Evolutionary conservation across 2,797 vertebrate genomes (phyloP), one percentile per base, ranked within the genome.

Genomic region (Onychomys torridus): DNA sequence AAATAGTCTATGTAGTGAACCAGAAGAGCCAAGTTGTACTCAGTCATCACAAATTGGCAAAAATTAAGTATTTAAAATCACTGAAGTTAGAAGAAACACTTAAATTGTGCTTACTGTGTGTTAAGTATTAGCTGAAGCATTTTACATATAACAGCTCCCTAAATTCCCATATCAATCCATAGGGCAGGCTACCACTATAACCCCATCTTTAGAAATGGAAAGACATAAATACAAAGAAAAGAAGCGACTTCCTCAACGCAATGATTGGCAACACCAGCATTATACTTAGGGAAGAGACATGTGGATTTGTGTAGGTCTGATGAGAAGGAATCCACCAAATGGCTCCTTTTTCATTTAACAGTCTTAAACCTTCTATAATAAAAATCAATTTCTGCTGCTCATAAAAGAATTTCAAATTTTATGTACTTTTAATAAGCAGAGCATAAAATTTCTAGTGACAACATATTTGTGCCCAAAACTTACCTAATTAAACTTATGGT

Each of bases 401-500:
- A 17, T 43, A 12, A 93, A 21, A 46, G 16, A 16, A 5, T 25
- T 37, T 61, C 78, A 82, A 90, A 49, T 25, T 77, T 29, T 61
- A 23, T 37, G 2, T 1, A 2, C 11, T 88, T 23, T 37, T 57
- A 55, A 84, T 16, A 93, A 23, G 40, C 2, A 76, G 83, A 82
- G 27, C n/a, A 65, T 49, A 63, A 46, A 82, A 5, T 19, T 92
- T 14, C 12, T 81, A 61, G 13, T 40, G 25, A 43, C 12, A 92
- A 83, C 5, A 73, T 57, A 93, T 77, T 23, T 77, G 1, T 55
- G 14, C 27, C 65, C 40, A 82, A 3, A 27, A 59, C 67, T 57
- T 27, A 96, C 57, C 9, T 57, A 91, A 81, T 76, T 91, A 65
- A 95, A 78, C 27, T 93, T 89, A 81, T 4, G 67, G 0, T 89